A percentile compares a stretch with the other conserved stretches of the same genome.
Evolutionary conservation across 2,888 invertebrate species (phyloP).

Genomic region (Folsomia candida): DNA sequence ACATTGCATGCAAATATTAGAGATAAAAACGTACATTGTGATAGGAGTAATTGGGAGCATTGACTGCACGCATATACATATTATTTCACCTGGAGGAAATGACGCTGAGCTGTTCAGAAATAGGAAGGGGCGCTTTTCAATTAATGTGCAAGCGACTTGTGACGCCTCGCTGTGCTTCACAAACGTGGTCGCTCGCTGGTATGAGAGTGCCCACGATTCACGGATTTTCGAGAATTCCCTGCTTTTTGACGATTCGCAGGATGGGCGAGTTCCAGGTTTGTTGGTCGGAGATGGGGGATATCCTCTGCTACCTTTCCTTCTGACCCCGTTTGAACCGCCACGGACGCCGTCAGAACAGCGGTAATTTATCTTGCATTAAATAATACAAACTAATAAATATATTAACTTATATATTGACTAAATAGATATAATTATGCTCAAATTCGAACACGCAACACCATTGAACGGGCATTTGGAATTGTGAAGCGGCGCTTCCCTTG

Average conservation of each 20-base stretch:
- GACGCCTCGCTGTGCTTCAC: slow-evolving; percentile 20
- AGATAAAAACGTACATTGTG: too few relatives aligned
- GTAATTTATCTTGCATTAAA: slow-evolving; percentile 1
- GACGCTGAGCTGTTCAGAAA: slow-evolving; percentile 33
- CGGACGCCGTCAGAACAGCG: neutral
- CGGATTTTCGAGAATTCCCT: slow-evolving; percentile 22
- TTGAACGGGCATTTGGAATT: slow-evolving; percentile 26
- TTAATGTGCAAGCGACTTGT: slow-evolving; percentile 33
- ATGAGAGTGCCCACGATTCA: slow-evolving; percentile 27
- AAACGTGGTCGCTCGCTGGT: slow-evolving; percentile 31
- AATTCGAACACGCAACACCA: slow-evolving; percentile 15
- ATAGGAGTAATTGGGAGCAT: slow-evolving; percentile 28
- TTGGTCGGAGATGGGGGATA: slow-evolving; percentile 29
- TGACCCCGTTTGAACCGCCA: slow-evolving; percentile 20
- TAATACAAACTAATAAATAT: neutral
- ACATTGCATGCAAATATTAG: neutral
- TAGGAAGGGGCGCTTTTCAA: slow-evolving; percentile 27
- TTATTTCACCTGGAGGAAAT: slow-evolving; percentile 26
- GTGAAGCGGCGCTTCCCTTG: slow-evolving; percentile 28
- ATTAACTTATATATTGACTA: neutral
- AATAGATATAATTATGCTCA: slow-evolving; percentile 20
- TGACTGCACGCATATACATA: slow-evolving; percentile 27
- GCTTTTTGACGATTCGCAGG: neutral
- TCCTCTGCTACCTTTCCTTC: slow-evolving; percentile 13
- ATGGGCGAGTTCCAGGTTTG: slow-evolving; percentile 4